These are phyloP conservation scores for Sebastes itinus DNA, from an alignment of 2,797 vertebrate species.

Conservation along the genomic window DNA sequence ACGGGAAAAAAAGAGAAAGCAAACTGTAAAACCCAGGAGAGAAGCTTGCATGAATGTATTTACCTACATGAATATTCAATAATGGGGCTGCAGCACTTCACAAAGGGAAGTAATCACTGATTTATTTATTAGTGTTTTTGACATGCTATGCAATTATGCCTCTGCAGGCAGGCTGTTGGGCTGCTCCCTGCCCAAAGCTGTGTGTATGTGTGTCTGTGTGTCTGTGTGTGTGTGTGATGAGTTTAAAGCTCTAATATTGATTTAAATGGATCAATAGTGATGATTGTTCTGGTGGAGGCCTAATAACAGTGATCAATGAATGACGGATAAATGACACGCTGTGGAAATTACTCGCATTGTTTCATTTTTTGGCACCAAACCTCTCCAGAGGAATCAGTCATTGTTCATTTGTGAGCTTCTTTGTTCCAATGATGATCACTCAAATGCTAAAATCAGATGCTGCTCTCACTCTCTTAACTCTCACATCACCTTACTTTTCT, in stretches of 20 bases:
- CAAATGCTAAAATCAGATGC: constrained; percentile 8
- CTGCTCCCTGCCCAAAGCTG: constrained; percentile 44
- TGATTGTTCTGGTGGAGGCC: constrained; percentile 54
- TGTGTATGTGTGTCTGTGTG: not conserved
- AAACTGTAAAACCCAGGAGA: constrained; percentile 58
- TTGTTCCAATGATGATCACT: constrained; percentile 19
- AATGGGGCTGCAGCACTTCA: constrained; percentile 61
- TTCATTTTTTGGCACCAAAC: not conserved
- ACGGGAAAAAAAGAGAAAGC: constrained; percentile 18
- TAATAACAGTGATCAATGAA: constrained; percentile 36
- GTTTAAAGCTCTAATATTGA: constrained; percentile 51
- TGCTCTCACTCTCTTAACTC: not conserved
- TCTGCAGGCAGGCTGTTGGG: constrained; percentile 54
- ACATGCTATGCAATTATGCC: constrained; percentile 64
- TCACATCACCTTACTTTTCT: constrained; percentile 21
- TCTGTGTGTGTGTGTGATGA: not conserved
- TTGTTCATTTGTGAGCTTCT: not conserved
- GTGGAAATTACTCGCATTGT: constrained; percentile 1
- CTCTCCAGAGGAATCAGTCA: not conserved
- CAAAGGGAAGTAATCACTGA: constrained; percentile 73
- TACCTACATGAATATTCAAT: constrained; percentile 82
- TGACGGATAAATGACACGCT: constrained; percentile 25
- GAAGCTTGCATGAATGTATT: constrained; percentile 66
- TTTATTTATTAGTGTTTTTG: constrained; percentile 78
- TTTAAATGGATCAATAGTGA: constrained; percentile 61